Evolutionary conservation across 2,113 vertebrate genomes (phyloP), one percentile per base, ranked within the genome.

Genomic region (Camelus bactrianus): DNA sequence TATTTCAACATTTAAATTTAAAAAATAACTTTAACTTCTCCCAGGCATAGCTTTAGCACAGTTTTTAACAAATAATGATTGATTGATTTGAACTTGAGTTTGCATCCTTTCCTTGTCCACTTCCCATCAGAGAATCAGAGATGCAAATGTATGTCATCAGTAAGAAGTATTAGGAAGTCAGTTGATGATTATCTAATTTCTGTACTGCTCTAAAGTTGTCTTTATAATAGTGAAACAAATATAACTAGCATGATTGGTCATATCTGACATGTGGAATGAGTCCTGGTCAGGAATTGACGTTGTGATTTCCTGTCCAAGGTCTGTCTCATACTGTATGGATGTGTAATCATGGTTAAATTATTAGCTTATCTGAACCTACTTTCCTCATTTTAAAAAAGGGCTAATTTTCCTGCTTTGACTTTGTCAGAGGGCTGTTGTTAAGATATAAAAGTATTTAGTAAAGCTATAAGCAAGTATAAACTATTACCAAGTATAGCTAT

Each of bases 321-420:
- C n/a, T 93, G n/a, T 70, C 17, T 86, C 56, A n/a, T 93, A 42
- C 3, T 56, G 58, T 28, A 30, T 77, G 35, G 35, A 24, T 65
- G 22, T 65, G n/a, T 76, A 38, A 79, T 70, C 15, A 9, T 93
- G 64, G 64, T 91, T 14, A 93, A 35, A 70, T 77, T 93, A 30
- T 75, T 93, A 35, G 24, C 38, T 92, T 85, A 76, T 22, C 62
- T 80, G 32, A 76, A 72, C 42, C 54, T 69, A 2, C 76, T 94
- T 84, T 83, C 28, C 60, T 94, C 22, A 52, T 91, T 94, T 88
- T 58, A 91, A 97, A 95, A 67, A 5, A 46, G 52, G 50, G 17
- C 42, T 84, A 16, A 65, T 93, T 91, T 67, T 86, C 11, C 83
- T 94, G 83, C 35, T 88, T 92, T 89, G 35, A 89, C 48, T 73